Evolutionary conservation across 2,888 invertebrate species (phyloP).

Genomic region (Scelioninae gen. 1): DNA sequence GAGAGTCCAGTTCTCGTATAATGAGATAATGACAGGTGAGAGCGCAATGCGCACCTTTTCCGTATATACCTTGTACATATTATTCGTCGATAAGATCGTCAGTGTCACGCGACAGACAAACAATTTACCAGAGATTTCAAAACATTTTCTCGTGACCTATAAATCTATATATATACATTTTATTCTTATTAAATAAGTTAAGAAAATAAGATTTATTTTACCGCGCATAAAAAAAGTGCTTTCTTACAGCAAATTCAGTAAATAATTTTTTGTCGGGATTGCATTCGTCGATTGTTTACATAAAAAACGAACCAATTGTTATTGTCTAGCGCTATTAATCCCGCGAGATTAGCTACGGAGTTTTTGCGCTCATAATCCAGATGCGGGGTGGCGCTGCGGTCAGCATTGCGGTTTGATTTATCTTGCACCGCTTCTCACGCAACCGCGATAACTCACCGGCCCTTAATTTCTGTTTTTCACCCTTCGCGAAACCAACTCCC

Average conservation of each 20-base stretch:
- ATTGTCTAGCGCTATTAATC: conserved; percentile 79
- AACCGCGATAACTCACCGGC: conserved; percentile 83
- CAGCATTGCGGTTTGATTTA: conserved; percentile 82
- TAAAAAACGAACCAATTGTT: conserved; percentile 4
- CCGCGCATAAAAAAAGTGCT: too few species aligned
- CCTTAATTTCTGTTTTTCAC: conserved; percentile 84
- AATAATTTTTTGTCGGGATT: too few species aligned
- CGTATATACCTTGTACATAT: conserved; percentile 70
- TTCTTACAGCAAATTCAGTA: too few species aligned
- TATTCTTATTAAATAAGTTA: too few species aligned
- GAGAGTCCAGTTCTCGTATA: conserved; percentile 72
- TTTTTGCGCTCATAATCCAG: conserved; percentile 80
- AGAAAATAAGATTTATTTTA: too few species aligned
- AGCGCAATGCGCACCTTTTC: conserved; percentile 71
- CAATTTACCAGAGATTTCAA: conserved; percentile 21
- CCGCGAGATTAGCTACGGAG: conserved; percentile 80
- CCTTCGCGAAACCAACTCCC: conserved; percentile 69
- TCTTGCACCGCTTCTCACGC: conserved; percentile 83
- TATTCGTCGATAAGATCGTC: conserved; percentile 75
- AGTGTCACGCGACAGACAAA: conserved; percentile 49
- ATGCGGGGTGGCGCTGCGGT: conserved; percentile 80
- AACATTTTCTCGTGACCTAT: conserved; percentile 22
- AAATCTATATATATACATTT: too few species aligned
- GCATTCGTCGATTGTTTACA: conserved; percentile 20
- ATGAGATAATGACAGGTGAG: conserved; percentile 78